Base-by-base conservation (phyloP, 2,797 vertebrate genomes). In the Tokudaia muenninki region DNA sequence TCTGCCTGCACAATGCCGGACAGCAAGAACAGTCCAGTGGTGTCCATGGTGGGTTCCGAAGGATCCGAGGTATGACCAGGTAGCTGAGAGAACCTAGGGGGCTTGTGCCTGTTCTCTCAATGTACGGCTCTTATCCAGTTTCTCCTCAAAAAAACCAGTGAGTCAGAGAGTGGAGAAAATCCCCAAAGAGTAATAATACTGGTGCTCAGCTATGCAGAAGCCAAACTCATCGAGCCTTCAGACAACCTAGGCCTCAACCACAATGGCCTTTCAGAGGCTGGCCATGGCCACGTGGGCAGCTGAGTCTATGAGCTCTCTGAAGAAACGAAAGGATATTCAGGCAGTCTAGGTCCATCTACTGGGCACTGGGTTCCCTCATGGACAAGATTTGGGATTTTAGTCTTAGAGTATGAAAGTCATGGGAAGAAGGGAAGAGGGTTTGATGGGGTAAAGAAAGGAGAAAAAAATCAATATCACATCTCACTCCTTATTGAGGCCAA, bases 401-500 rank as follows among this genome's bases (percentile, higher is more conserved):
- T 79, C 80, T 26, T 92, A 29, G 75, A 65, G 29, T 84, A 88
- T 3, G 24, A 67, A 79, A 81, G 37, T 2, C 41, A 61, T 0
- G 47, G 3, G 4, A 7, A 21, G 34, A 29, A 61, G 29, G 29
- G 41, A 47, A n/a, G 83, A 50, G 74, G 87, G 74, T 81, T 37
- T 31, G 50, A n/a, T 16, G 1, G 95, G n/a, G 95, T 94, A 96
- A 92, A 97, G 97, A 97, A 97, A 87, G 97, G 97, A 84, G 97
- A 80, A 95, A 61, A 94, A 87, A 96, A 98, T 92, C 98, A 96
- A 97, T 98, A 98, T 88, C 95, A n/a, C 44, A 29, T 91, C 91
- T 93, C 41, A 77, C 98, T 98, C 95, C 92, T 97, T 91, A 97
- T 97, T 97, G 97, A 41, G 95, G 95, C 95, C 95, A 97, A 97